Percentiles rank a stretch among this genome's conserved stretches.
These are phyloP conservation scores for Anthophora plumipes DNA, from an alignment of 2,888 invertebrate genomes.

Conservation along the genomic window DNA sequence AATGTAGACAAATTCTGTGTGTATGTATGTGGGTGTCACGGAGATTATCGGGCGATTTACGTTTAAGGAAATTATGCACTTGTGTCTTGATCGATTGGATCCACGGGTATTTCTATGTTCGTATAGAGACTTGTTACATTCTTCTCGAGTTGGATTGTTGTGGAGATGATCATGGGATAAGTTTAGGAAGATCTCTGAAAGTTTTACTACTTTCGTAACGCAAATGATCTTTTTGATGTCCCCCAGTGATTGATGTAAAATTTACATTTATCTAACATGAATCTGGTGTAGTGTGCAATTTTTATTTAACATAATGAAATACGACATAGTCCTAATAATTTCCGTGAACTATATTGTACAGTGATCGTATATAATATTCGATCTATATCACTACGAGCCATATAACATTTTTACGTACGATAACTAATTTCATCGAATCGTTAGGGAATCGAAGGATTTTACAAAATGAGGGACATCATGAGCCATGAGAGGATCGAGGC, in stretches of 20 bases:
- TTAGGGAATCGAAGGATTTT: conserved; percentile 10
- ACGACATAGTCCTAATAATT: no score
- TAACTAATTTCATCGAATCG: neutral
- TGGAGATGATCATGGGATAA: neutral
- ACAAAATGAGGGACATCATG: conserved; percentile 23
- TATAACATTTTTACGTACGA: no score
- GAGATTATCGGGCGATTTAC: conserved; percentile 32
- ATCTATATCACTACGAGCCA: no score
- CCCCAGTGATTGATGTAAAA: no score
- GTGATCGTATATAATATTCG: no score
- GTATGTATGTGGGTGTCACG: neutral
- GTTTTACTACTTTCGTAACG: neutral
- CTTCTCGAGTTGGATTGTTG: neutral
- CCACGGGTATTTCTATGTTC: neutral
- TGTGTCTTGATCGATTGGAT: neutral
- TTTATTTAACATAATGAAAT: no score
- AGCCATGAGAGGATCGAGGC: conserved; percentile 35
- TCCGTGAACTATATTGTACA: no score
- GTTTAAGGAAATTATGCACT: conserved; percentile 15
- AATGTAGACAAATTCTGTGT: neutral
- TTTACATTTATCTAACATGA: neutral
- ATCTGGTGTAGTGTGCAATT: neutral
- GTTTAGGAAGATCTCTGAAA: neutral
- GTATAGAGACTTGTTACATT: neutral
- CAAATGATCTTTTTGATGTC: neutral